A percentile compares a stretch with the other conserved stretches of the same genome.
These are phyloP conservation scores for Poecilia latipinna DNA, from an alignment of 2,113 vertebrate species.

Conservation along the genomic window DNA sequence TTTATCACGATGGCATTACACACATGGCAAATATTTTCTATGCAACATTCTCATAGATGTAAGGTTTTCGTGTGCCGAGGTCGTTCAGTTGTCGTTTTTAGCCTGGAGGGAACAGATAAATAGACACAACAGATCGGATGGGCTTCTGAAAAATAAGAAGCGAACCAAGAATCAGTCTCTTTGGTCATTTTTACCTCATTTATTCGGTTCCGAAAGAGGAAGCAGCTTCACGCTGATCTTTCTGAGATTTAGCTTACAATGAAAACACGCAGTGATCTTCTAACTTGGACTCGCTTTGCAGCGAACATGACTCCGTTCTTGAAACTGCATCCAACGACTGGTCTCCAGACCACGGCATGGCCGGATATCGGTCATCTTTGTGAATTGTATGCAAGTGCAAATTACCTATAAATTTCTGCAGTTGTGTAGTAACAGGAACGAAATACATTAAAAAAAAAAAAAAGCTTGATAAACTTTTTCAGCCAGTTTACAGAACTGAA, in stretches of 20 bases:
- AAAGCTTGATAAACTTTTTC: not conserved
- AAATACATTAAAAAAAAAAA: not conserved
- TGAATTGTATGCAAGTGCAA: slow-evolving; percentile 49
- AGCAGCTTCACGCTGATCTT: slow-evolving; percentile 18
- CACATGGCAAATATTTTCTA: slow-evolving; percentile 61
- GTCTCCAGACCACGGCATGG: slow-evolving; percentile 54
- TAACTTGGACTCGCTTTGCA: slow-evolving; percentile 18
- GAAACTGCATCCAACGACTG: not conserved
- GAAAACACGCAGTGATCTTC: slow-evolving; percentile 46
- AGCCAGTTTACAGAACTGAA: not conserved
- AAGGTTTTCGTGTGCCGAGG: slow-evolving; percentile 46
- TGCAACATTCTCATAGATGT: slow-evolving; percentile 64
- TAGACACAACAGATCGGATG: slow-evolving; percentile 50
- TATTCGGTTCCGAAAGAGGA: slow-evolving; percentile 38
- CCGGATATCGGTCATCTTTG: slow-evolving; percentile 36
- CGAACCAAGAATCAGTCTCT: slow-evolving; percentile 71
- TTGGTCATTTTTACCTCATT: slow-evolving; percentile 61
- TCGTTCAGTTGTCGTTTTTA: slow-evolving; percentile 42
- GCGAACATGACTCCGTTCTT: not conserved
- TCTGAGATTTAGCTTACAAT: slow-evolving; percentile 13
- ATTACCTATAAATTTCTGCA: not conserved
- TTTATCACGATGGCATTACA: slow-evolving; percentile 65
- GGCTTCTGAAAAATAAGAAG: slow-evolving; percentile 87
- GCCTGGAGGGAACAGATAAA: slow-evolving; percentile 59
- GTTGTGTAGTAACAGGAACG: slow-evolving; percentile 15